Conservation (phyloP, 2,113 vertebrate species). For the Lampris incognitus region DNA sequence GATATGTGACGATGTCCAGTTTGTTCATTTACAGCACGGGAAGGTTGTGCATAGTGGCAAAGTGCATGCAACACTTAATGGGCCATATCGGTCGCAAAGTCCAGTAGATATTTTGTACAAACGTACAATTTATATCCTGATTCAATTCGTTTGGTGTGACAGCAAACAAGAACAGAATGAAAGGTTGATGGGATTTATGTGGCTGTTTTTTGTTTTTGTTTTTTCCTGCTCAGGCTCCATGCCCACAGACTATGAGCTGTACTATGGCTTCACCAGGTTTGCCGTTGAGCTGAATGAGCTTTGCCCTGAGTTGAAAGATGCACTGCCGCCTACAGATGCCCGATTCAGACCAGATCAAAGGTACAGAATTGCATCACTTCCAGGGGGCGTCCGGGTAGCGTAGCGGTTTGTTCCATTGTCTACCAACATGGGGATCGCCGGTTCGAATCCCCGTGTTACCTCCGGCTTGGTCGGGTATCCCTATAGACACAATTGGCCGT, state of each 20-base stretch:
- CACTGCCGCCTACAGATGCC: conserved; percentile 93
- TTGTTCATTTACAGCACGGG: too few species aligned
- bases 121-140: not conserved
- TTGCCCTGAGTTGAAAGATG: conserved; percentile 93
- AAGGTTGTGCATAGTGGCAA: too few species aligned
- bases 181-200: not conserved
- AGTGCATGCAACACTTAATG: too few species aligned
- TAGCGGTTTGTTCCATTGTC: too few species aligned
- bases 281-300: conserved; percentile 98
- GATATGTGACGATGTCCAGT: too few species aligned
- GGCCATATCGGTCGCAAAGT: too few species aligned
- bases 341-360: conserved; percentile 98
- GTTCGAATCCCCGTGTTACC: too few species aligned
- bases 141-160: not conserved
- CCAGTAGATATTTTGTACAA: not conserved
- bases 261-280: conserved; percentile 98
- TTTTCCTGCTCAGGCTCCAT: conserved; percentile 87
- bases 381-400: too few species aligned
- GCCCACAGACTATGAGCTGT: conserved; percentile 96
- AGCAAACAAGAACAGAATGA: not conserved
- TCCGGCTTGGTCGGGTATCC: too few species aligned
- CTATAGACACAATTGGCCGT: too few species aligned
- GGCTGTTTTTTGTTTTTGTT: not conserved
- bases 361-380: conserved; percentile 71
- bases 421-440: too few species aligned